Evolutionary conservation across 2,888 invertebrate genomes (phyloP).

Genomic region (Calameuta pallipes): DNA sequence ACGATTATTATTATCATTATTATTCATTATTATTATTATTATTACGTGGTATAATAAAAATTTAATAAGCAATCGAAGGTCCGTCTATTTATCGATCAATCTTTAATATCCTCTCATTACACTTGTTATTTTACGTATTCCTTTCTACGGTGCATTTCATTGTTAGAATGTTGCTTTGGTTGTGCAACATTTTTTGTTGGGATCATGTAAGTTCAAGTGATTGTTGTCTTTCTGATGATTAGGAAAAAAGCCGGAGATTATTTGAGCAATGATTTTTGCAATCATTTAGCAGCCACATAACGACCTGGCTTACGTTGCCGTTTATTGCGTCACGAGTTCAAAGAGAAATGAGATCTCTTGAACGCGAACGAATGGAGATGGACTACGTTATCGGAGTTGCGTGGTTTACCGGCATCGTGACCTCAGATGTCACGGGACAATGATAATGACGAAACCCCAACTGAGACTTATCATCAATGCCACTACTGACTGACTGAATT

Average conservation of each 20-base stretch:
- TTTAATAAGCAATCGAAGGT: slow-evolving; percentile 56
- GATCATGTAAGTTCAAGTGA: neutral
- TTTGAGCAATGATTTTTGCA: neutral
- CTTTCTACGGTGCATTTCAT: neutral
- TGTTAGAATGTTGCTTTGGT: no score
- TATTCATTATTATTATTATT: slow-evolving; percentile 58
- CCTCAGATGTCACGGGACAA: slow-evolving; percentile 32
- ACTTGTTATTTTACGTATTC: neutral
- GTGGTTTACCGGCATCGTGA: slow-evolving; percentile 30
- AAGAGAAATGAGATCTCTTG: neutral
- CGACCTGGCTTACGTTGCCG: neutral
- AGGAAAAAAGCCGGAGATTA: neutral
- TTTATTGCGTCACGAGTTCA: neutral
- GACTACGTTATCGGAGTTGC: neutral
- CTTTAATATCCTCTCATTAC: neutral
- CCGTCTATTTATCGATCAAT: neutral
- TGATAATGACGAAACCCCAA: neutral
- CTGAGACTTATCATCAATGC: neutral
- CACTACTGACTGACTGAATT: neutral
- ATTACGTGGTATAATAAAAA: slow-evolving; percentile 66
- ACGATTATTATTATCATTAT: slow-evolving; percentile 30
- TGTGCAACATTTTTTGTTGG: neutral
- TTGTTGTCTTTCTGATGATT: neutral
- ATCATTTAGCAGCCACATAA: neutral
- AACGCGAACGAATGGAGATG: neutral